These are phyloP conservation scores for Sapayoa aenigma DNA, from an alignment of 2,113 vertebrate genomes.

Conservation along the genomic window DNA sequence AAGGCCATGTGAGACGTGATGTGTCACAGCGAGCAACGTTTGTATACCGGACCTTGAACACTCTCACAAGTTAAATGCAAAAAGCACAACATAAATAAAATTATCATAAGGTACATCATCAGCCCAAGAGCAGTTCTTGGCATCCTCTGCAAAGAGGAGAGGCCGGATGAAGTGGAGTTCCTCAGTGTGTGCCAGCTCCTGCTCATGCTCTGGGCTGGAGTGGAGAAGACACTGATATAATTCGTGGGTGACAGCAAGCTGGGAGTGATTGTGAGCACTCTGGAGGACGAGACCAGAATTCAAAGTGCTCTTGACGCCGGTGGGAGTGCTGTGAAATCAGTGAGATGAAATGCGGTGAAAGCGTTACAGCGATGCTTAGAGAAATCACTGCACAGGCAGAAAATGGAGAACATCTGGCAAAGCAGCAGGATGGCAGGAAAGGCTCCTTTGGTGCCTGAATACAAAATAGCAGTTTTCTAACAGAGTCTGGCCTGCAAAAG, in stretches of 20 bases:
- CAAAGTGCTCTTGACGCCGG: not conserved
- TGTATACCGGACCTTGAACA: not conserved
- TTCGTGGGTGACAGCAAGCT: not conserved
- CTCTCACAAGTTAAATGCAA: fast-evolving
- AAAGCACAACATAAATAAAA: too few species aligned
- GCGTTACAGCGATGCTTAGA: not conserved
- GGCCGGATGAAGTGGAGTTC: not conserved
- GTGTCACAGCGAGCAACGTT: fast-evolving
- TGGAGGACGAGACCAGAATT: not conserved
- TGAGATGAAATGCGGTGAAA: not conserved
- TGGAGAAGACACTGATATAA: fast-evolving
- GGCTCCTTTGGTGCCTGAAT: not conserved
- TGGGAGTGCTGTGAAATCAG: not conserved
- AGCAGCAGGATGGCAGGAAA: not conserved
- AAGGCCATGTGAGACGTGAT: fast-evolving
- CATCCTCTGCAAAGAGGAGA: not conserved
- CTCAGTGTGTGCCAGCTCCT: not conserved
- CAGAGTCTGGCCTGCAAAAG: fast-evolving
- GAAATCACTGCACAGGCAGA: not conserved
- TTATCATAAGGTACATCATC: fast-evolving
- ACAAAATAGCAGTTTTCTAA: not conserved
- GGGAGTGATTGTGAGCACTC: not conserved
- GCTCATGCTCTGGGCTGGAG: not conserved
- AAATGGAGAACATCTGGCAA: not conserved
- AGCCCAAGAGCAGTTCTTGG: fast-evolving